Percentiles rank a stretch among this genome's conserved stretches.
phyloP scores from a whole-genome alignment of 2,113 vertebrate species.

The Corvus moneduloides region DNA sequence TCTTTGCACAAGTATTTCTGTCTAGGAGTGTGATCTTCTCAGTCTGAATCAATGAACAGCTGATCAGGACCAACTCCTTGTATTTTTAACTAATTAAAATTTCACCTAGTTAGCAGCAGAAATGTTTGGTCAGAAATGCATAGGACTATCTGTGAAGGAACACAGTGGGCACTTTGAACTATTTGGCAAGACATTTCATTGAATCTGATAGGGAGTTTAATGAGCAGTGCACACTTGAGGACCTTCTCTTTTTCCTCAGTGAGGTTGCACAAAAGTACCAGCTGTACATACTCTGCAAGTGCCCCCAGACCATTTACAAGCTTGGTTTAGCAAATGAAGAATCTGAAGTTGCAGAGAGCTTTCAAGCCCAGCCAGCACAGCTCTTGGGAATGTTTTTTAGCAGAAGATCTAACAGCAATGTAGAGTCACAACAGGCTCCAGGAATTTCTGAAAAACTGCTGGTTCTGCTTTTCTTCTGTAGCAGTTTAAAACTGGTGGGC shows the following conservation, averaged over 20 bases:
- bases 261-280: not conserved
- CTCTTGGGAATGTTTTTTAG: not conserved
- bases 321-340: not conserved
- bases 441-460: slow-evolving; percentile 7
- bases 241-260: not conserved
- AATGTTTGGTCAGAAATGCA: not conserved
- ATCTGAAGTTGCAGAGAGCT: not conserved
- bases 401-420: not conserved
- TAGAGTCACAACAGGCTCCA: not conserved
- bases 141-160: not conserved
- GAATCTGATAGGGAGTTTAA: not conserved
- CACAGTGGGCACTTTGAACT: not conserved
- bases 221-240: not conserved
- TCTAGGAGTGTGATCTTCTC: not conserved
- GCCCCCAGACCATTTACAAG: not conserved
- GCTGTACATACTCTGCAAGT: not conserved
- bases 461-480: not conserved
- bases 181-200: not conserved
- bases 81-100: not conserved
- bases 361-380: not conserved
- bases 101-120: not conserved
- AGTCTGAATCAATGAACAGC: not conserved
- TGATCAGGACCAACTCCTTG: not conserved
- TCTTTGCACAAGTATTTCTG: not conserved
- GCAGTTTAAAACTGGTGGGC: not conserved